Conservation (phyloP, 2,113 vertebrate species). For the Antechinus stuartii region DNA sequence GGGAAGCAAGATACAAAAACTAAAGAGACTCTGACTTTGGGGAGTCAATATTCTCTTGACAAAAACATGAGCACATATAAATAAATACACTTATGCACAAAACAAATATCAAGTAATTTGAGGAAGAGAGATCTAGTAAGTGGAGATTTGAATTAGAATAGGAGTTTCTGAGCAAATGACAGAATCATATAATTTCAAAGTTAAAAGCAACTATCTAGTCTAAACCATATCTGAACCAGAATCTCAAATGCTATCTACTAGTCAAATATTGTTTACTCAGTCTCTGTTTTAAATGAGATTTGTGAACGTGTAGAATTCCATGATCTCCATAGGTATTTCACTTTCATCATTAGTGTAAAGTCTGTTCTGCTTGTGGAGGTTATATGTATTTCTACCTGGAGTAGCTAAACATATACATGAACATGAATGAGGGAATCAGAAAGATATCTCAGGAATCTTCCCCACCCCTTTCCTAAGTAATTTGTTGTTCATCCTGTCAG, state of each 20-base stretch:
- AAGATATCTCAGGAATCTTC: not conserved
- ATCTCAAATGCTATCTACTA: not conserved
- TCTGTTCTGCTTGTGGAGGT: not conserved
- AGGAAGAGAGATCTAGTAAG: not conserved
- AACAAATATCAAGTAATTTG: not conserved
- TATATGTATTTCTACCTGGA: not conserved
- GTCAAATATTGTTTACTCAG: not conserved
- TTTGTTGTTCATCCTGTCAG: not conserved
- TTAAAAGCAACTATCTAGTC: not conserved
- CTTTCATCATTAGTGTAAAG: not conserved
- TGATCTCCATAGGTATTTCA: not conserved
- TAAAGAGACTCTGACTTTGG: not conserved
- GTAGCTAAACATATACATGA: not conserved
- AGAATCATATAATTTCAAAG: not conserved
- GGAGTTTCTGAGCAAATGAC: not conserved
- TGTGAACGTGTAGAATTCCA: not conserved
- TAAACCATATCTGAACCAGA: not conserved
- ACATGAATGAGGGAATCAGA: not conserved
- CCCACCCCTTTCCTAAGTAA: not conserved
- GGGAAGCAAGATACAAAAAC: not conserved
- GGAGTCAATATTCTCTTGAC: not conserved
- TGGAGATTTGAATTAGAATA: not conserved
- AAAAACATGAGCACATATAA: not conserved
- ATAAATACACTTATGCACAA: not conserved
- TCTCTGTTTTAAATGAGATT: not conserved